Percentiles rank a stretch among this genome's conserved stretches.
phyloP scores from a whole-genome alignment of 1,140 invertebrate species.

The Holotrichia oblita region DNA sequence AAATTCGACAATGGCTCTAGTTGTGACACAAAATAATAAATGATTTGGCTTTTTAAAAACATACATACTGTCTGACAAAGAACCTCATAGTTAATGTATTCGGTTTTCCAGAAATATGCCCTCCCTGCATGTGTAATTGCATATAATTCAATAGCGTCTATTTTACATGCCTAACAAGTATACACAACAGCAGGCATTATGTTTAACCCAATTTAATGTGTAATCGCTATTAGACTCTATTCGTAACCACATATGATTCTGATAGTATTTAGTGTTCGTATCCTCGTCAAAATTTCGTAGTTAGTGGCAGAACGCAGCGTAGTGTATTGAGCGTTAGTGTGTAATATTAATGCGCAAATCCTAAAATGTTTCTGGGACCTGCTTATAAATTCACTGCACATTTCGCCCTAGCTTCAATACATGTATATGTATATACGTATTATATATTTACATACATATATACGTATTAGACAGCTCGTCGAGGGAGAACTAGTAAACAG shows the following conservation, averaged over 20 bases:
- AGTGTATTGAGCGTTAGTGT: neutral
- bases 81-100: neutral
- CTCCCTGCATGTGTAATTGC: neutral
- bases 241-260: neutral
- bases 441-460: neutral
- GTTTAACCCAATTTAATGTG: neutral
- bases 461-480: neutral
- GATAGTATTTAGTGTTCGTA: neutral
- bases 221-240: neutral
- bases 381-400: slow-evolving; percentile 6
- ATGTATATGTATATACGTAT: neutral
- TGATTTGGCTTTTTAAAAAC: too few relatives aligned
- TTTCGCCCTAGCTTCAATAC: neutral
- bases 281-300: neutral
- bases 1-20: too few relatives aligned
- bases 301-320: neutral
- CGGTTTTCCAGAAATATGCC: neutral
- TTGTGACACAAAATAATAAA: too few relatives aligned
- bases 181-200: neutral
- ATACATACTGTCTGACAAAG: too few relatives aligned
- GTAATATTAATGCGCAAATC: slow-evolving; percentile 3
- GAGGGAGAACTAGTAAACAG: neutral
- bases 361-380: neutral
- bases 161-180: neutral
- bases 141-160: slow-evolving; percentile 6